phyloP scores from a whole-genome alignment of 2,113 vertebrate species.

The Tinamus guttatus region DNA sequence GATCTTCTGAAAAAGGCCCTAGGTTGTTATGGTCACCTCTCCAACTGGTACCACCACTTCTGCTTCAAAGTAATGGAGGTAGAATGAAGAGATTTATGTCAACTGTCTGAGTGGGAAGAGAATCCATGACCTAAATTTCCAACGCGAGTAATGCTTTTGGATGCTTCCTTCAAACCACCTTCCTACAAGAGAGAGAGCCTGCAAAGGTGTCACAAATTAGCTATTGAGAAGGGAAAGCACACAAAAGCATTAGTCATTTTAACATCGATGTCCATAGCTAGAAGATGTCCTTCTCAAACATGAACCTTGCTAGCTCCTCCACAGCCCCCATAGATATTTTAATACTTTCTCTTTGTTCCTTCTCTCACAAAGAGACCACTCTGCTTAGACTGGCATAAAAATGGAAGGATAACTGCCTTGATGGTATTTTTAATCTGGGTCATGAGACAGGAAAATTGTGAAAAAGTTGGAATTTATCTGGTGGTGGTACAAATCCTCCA shows the following conservation, averaged over 20 bases:
- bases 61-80: background rate
- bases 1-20: background rate
- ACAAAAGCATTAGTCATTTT: background rate
- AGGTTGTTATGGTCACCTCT: background rate
- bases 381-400: background rate
- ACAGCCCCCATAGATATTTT: background rate
- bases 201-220: background rate
- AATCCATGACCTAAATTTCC: background rate
- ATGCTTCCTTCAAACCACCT: background rate
- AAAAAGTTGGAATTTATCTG: background rate
- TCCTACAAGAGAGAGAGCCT: background rate
- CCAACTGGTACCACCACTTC: background rate
- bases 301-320: background rate
- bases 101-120: background rate
- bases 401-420: background rate
- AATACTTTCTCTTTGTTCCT: background rate
- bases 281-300: background rate
- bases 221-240: background rate
- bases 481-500: background rate
- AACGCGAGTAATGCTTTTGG: background rate
- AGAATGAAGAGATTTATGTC: background rate
- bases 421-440: background rate
- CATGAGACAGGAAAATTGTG: background rate
- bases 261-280: background rate
- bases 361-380: rapidly evolving